These are phyloP conservation scores for Pyrocephalus nanus DNA, from an alignment of 2,797 vertebrate species.

Conservation along the genomic window DNA sequence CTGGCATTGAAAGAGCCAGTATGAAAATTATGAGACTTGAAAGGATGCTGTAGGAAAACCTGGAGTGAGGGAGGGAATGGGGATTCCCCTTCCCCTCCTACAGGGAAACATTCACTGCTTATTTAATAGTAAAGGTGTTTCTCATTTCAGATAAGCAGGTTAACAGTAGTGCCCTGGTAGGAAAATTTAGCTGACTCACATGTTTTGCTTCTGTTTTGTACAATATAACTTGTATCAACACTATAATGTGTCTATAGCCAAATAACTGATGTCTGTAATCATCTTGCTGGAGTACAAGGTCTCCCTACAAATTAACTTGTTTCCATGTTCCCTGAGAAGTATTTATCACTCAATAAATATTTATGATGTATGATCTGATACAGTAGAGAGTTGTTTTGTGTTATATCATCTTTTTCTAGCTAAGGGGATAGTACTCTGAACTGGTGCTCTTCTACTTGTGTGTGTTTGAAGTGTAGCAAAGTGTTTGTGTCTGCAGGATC, in stretches of 20 bases:
- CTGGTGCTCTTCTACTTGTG: neutral
- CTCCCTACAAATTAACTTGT: neutral
- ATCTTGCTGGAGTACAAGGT: neutral
- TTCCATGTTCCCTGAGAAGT: neutral
- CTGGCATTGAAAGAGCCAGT: neutral
- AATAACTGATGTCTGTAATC: neutral
- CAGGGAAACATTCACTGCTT: neutral
- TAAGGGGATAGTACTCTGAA: neutral
- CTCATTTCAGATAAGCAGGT: neutral
- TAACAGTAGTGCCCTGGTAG: neutral
- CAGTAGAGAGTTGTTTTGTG: neutral
- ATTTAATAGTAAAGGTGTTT: neutral
- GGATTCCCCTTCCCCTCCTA: constrained; percentile 8
- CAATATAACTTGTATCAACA: neutral
- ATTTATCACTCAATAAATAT: neutral
- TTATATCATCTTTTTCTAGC: neutral
- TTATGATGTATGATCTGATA: neutral
- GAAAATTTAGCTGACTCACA: neutral
- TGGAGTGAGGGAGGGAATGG: neutral
- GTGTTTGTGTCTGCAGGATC: neutral
- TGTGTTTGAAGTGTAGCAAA: neutral
- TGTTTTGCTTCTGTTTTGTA: neutral
- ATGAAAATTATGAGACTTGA: constrained; percentile 6
- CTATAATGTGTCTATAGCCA: neutral
- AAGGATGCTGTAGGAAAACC: neutral